phyloP scores from a whole-genome alignment of 2,888 invertebrate species.

The Papilio demoleus region DNA sequence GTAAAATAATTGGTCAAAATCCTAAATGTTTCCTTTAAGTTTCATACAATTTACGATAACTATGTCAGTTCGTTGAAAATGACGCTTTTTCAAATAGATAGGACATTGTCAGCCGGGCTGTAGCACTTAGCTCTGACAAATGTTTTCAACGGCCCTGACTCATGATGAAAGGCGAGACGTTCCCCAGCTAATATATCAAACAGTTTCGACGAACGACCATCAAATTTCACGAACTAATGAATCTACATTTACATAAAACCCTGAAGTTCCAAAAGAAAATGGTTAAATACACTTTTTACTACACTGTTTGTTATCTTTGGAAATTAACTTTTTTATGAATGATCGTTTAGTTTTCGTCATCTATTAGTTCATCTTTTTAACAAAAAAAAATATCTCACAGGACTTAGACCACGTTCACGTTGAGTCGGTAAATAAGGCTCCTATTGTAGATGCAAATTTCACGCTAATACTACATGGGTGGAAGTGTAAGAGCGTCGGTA shows the following conservation, averaged over 20 bases:
- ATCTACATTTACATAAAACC: slow-evolving; percentile 30
- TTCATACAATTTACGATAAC: too few relatives aligned
- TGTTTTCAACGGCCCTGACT: slow-evolving; percentile 34
- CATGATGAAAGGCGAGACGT: slow-evolving; percentile 28
- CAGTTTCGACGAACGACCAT: slow-evolving; percentile 19
- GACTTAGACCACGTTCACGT: too few relatives aligned
- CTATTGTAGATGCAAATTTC: too few relatives aligned
- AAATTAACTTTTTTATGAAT: neutral
- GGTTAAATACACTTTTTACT: neutral
- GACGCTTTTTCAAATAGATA: slow-evolving; percentile 28
- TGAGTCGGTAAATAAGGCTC: too few relatives aligned
- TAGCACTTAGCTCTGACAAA: slow-evolving; percentile 37
- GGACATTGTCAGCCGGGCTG: slow-evolving; percentile 22
- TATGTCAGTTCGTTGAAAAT: slow-evolving; percentile 26
- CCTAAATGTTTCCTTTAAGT: too few relatives aligned
- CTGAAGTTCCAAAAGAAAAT: slow-evolving; percentile 11
- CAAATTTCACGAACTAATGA: slow-evolving; percentile 31
- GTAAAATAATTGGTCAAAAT: too few relatives aligned
- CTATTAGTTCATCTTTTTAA: neutral
- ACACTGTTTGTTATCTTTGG: neutral
- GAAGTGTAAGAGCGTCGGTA: too few relatives aligned
- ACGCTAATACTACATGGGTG: too few relatives aligned
- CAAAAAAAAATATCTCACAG: too few relatives aligned
- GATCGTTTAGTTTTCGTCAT: neutral
- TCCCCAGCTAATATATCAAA: slow-evolving; percentile 36